phyloP scores from a whole-genome alignment of 1,140 invertebrate genomes.

The Neocloeon triangulifer region DNA sequence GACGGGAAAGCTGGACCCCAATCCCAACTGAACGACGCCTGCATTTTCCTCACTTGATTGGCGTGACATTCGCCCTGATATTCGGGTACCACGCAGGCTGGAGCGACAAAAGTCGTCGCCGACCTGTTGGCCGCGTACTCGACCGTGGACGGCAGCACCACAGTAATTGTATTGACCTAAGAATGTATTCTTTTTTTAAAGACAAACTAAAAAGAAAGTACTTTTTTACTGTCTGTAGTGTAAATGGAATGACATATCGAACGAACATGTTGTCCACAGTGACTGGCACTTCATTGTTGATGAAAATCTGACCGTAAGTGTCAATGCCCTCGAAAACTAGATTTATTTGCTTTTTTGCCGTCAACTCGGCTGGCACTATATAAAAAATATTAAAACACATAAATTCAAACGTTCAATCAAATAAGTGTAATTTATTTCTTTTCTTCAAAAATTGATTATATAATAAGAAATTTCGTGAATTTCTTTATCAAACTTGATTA shows the following conservation, averaged over 20 bases:
- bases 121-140: slow-evolving; percentile 32
- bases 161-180: slow-evolving; percentile 32
- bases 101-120: slow-evolving; percentile 41
- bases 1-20: slow-evolving; percentile 94
- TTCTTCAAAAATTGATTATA: too few relatives aligned
- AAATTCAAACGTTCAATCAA: too few relatives aligned
- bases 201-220: background rate
- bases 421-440: too few relatives aligned
- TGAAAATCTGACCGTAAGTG: slow-evolving; percentile 46
- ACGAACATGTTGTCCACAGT: slow-evolving; percentile 87
- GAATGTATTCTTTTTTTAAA: background rate
- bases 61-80: slow-evolving; percentile 89
- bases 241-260: slow-evolving; percentile 52
- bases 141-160: slow-evolving; percentile 57
- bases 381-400: too few relatives aligned
- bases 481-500: too few relatives aligned
- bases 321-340: slow-evolving; percentile 72
- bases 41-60: slow-evolving; percentile 91
- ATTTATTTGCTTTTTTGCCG: slow-evolving; percentile 17
- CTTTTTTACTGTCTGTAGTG: slow-evolving; percentile 33
- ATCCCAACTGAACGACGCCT: slow-evolving; percentile 92
- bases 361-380: slow-evolving; percentile 10
- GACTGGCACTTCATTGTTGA: slow-evolving; percentile 41
- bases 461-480: too few relatives aligned
- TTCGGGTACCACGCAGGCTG: slow-evolving; percentile 43